Evolutionary conservation across 2,797 vertebrate genomes (phyloP).

Genomic region (Lophotriccus pileatus): DNA sequence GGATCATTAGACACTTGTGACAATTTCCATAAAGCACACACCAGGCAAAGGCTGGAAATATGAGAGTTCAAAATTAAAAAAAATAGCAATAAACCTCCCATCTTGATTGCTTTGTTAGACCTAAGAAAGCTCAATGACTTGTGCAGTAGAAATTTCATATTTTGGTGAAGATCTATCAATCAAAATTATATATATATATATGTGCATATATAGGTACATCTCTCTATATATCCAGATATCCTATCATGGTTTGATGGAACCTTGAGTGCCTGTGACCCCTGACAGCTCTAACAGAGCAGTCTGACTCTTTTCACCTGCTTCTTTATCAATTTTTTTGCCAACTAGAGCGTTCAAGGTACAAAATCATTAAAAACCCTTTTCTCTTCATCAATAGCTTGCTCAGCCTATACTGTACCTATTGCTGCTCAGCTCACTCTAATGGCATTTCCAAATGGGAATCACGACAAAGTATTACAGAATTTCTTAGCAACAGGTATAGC

Average conservation of each 20-base stretch:
- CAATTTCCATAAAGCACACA: not conserved
- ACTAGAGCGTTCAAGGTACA: not conserved
- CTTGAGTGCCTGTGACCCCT: not conserved
- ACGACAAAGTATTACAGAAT: not conserved
- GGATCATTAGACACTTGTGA: not conserved
- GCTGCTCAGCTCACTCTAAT: not conserved
- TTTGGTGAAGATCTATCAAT: not conserved
- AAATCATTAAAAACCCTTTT: constrained; percentile 18
- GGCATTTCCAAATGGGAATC: constrained; percentile 20
- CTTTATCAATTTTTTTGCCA: not conserved
- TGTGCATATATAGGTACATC: not conserved
- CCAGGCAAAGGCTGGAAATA: not conserved
- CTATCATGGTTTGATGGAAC: not conserved
- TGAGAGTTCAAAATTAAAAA: not conserved
- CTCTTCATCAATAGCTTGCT: not conserved
- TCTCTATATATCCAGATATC: not conserved
- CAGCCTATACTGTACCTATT: not conserved
- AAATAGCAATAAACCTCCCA: not conserved
- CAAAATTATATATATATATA: not conserved
- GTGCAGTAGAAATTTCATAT: not conserved
- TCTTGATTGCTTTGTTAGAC: not conserved
- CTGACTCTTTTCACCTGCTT: not conserved
- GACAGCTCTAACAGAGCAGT: not conserved
- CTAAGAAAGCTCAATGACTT: not conserved
- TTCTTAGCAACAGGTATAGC: not conserved